phyloP scores from a whole-genome alignment of 2,797 vertebrate genomes.

The Austrolebias charrua region DNA sequence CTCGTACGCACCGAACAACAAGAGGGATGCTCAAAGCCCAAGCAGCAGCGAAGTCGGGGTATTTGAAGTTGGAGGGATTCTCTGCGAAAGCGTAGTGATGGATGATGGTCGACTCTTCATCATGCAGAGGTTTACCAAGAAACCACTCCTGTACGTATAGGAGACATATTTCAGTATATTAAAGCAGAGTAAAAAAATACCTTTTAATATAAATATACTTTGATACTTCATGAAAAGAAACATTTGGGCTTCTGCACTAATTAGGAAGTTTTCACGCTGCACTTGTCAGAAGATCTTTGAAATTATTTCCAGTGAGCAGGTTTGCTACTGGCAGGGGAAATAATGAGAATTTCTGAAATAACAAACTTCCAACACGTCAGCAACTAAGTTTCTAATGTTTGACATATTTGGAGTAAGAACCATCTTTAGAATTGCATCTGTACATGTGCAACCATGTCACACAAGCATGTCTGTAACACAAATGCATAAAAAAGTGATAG shows the following conservation, averaged over 20 bases:
- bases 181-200: background rate
- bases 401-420: constrained; percentile 13
- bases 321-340: constrained; percentile 29
- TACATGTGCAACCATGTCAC: background rate
- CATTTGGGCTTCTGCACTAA: constrained; percentile 16
- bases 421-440: background rate
- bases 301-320: constrained; percentile 18
- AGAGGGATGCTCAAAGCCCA: constrained; percentile 93
- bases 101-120: constrained; percentile 96
- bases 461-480: too few species aligned
- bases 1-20: constrained; percentile 84
- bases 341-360: constrained; percentile 34
- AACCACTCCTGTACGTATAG: constrained; percentile 87
- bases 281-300: constrained; percentile 34
- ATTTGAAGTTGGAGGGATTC: constrained; percentile 90
- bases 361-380: constrained; percentile 28
- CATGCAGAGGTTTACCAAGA: constrained; percentile 90
- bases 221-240: constrained; percentile 6
- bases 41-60: constrained; percentile 93
- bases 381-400: constrained; percentile 18
- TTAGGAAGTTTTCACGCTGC: constrained; percentile 17
- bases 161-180: constrained; percentile 8
- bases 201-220: background rate
- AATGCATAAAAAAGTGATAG: too few species aligned
- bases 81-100: constrained; percentile 99